phyloP scores from a whole-genome alignment of 2,113 vertebrate species.

The Microcebus murinus region DNA sequence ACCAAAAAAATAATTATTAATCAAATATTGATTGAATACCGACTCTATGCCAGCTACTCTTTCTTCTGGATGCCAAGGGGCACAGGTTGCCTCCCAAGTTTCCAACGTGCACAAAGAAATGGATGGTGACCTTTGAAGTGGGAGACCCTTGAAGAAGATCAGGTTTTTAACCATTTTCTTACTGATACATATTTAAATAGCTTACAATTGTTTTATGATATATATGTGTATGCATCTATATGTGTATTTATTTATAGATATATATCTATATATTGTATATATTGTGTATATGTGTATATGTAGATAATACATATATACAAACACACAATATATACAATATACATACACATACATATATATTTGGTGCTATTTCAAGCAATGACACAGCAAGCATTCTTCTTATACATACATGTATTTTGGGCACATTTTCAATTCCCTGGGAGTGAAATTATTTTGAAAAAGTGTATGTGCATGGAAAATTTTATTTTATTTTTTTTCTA shows the following conservation, averaged over 20 bases:
- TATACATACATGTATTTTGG: not conserved
- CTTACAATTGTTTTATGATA: not conserved
- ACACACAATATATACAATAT: not conserved
- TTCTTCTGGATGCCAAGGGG: not conserved
- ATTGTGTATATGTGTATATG: not conserved
- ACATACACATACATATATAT: not conserved
- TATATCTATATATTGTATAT: not conserved
- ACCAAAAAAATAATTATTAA: not conserved
- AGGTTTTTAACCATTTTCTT: not conserved
- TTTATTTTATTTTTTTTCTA: not conserved
- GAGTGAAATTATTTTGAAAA: slow-evolving; percentile 10
- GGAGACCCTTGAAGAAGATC: not conserved
- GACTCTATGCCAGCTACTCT: not conserved
- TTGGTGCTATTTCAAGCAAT: not conserved
- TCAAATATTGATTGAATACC: not conserved
- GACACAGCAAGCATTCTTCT: not conserved
- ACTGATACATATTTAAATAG: not conserved
- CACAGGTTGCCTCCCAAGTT: not conserved
- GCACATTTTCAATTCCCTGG: not conserved
- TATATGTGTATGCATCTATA: not conserved
- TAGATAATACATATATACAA: not conserved
- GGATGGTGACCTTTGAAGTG: not conserved
- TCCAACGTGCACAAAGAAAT: not conserved
- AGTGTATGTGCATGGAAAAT: not conserved
- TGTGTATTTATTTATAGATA: not conserved